Conservation (phyloP, 2,113 vertebrate genomes). For the Semnornis frantzii region DNA sequence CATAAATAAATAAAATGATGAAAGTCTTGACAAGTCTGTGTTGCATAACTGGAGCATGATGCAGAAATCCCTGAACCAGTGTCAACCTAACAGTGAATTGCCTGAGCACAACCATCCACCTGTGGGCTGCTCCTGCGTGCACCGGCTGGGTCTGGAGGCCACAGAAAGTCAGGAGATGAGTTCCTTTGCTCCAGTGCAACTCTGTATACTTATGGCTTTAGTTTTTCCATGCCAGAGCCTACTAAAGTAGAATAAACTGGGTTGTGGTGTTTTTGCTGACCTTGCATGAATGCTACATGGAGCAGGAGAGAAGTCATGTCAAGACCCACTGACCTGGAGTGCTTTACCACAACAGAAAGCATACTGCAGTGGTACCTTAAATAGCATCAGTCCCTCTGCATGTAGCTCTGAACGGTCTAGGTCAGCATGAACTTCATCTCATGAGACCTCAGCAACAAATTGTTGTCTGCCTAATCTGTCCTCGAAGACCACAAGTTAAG, state of each 20-base stretch:
- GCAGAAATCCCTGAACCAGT: background rate
- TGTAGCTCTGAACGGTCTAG: background rate
- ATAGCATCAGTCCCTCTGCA: background rate
- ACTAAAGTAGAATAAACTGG: background rate
- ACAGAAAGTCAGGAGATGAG: background rate
- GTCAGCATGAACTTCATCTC: background rate
- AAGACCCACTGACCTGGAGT: background rate
- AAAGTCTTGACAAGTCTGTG: background rate
- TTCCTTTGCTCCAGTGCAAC: background rate
- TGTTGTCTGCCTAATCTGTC: background rate
- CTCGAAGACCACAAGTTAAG: background rate
- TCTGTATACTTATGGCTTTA: fast-evolving
- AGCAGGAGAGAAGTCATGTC: background rate
- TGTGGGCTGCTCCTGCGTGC: background rate
- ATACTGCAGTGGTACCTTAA: background rate
- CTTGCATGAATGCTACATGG: background rate
- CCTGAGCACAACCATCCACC: background rate
- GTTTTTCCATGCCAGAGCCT: background rate
- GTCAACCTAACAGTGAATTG: background rate
- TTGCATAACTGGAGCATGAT: background rate
- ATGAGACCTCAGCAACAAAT: background rate
- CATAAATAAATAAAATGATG: background rate
- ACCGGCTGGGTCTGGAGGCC: background rate
- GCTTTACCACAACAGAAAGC: background rate
- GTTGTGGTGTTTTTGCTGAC: background rate